phyloP scores from a whole-genome alignment of 2,113 vertebrate genomes.

The Peromyscus polionotus region DNA sequence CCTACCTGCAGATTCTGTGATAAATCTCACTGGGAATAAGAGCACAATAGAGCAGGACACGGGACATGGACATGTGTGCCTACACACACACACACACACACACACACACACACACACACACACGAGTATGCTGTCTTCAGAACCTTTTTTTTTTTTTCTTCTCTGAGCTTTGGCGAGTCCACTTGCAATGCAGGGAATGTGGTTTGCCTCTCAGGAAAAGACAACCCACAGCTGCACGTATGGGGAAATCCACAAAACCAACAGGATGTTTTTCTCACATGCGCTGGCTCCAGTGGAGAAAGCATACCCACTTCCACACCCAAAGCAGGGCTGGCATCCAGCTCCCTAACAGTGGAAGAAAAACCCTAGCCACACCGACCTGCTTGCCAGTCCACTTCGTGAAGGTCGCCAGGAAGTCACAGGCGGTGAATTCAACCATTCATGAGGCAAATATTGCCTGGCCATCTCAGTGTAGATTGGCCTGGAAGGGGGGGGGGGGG shows the following conservation, averaged over 20 bases:
- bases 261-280: slow-evolving; percentile 35
- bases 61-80: not conserved
- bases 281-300: slow-evolving; percentile 21
- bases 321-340: slow-evolving; percentile 19
- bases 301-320: not conserved
- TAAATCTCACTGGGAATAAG: not conserved
- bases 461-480: not conserved
- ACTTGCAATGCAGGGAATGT: not conserved
- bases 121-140: not conserved
- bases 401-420: slow-evolving; percentile 16
- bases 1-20: not conserved
- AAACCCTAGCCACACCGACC: slow-evolving; percentile 2
- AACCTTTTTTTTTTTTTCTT: not conserved
- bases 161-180: not conserved
- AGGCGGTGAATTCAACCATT: not conserved
- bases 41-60: not conserved
- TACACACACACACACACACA: not conserved
- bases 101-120: not conserved
- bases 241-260: not conserved
- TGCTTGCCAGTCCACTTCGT: not conserved
- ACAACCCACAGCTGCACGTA: not conserved
- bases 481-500: not conserved
- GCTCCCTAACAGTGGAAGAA: not conserved
- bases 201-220: slow-evolving; percentile 24
- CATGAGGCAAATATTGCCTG: not conserved